A percentile compares a stretch with the other conserved stretches of the same genome.
phyloP scores from a whole-genome alignment of 2,888 invertebrate genomes.

The Caenorhabditis doughertyi region DNA sequence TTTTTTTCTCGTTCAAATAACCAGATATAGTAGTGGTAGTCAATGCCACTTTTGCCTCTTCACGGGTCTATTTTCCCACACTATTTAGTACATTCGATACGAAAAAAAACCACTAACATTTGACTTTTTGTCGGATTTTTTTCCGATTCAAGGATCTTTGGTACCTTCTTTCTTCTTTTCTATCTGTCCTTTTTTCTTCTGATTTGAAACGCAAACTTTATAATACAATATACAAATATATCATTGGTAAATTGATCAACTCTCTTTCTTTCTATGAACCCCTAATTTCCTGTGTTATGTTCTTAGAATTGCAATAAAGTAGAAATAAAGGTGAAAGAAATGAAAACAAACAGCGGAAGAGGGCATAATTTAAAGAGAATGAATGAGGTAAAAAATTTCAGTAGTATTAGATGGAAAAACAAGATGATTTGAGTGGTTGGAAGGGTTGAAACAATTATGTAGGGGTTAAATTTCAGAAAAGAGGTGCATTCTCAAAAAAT shows the following conservation, averaged over 20 bases:
- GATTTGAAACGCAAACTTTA: constrained; percentile 52
- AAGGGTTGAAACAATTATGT: too few species aligned
- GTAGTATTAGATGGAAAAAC: too few species aligned
- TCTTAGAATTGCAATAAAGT: too few species aligned
- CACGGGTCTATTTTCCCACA: constrained; percentile 37
- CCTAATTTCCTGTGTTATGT: background rate
- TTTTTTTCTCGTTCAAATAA: constrained; percentile 24
- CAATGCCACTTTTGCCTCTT: too few species aligned
- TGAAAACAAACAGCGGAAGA: background rate
- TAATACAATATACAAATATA: constrained; percentile 53
- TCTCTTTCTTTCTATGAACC: background rate
- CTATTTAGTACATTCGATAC: constrained; percentile 47
- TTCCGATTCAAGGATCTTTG: constrained; percentile 29
- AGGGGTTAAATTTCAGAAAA: too few species aligned
- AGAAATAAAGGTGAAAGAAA: background rate
- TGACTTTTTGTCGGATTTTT: background rate
- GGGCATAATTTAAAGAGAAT: too few species aligned
- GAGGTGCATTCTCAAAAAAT: too few species aligned
- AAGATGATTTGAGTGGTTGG: too few species aligned
- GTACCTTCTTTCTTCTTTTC: constrained; percentile 14
- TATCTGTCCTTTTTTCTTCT: constrained; percentile 1
- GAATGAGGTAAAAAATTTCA: too few species aligned
- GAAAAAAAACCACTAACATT: constrained; percentile 4
- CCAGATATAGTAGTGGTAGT: constrained; percentile 33
- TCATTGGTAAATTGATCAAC: constrained; percentile 7